These are phyloP conservation scores for Pangasius sanitwongsei DNA, from an alignment of 2,797 vertebrate species.

Conservation along the genomic window DNA sequence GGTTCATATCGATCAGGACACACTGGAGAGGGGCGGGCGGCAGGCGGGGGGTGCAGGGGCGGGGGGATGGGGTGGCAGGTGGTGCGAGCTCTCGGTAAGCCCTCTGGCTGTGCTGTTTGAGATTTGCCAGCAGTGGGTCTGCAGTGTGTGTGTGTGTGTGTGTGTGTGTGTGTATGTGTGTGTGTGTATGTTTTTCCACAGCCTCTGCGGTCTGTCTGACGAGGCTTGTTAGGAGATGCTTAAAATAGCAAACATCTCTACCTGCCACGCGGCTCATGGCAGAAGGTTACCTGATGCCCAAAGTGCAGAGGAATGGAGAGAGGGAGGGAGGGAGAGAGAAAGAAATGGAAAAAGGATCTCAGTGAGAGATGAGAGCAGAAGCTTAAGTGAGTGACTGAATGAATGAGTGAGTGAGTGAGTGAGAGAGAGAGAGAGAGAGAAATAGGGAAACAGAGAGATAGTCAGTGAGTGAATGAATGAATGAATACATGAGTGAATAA, in stretches of 20 bases:
- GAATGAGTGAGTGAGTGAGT: background rate
- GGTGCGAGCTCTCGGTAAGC: conserved; percentile 73
- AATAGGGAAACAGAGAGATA: too few relatives aligned
- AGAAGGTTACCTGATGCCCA: conserved; percentile 55
- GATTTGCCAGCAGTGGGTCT: conserved; percentile 74
- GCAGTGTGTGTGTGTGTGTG: conserved; percentile 38
- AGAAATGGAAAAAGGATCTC: background rate
- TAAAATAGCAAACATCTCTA: conserved; percentile 77
- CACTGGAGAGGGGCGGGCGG: background rate
- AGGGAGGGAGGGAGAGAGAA: conserved; percentile 30
- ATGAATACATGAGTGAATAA: too few relatives aligned
- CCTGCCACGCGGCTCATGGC: conserved; percentile 61
- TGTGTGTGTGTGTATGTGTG: conserved; percentile 13
- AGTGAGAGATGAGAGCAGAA: background rate
- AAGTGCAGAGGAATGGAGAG: conserved; percentile 33
- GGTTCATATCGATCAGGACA: conserved; percentile 48
- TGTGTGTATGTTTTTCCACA: conserved; percentile 8
- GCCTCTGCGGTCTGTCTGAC: conserved; percentile 72
- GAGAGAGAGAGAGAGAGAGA: background rate
- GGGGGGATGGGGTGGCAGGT: conserved; percentile 64
- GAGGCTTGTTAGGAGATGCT: conserved; percentile 78
- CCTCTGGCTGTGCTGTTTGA: conserved; percentile 71
- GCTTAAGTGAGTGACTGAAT: background rate
- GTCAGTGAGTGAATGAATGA: background rate
- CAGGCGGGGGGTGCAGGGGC: conserved; percentile 51